Evolutionary conservation across 2,888 invertebrate genomes (phyloP), one percentile per base, ranked within the genome.

Genomic region (Agrenia bidenticulata): DNA sequence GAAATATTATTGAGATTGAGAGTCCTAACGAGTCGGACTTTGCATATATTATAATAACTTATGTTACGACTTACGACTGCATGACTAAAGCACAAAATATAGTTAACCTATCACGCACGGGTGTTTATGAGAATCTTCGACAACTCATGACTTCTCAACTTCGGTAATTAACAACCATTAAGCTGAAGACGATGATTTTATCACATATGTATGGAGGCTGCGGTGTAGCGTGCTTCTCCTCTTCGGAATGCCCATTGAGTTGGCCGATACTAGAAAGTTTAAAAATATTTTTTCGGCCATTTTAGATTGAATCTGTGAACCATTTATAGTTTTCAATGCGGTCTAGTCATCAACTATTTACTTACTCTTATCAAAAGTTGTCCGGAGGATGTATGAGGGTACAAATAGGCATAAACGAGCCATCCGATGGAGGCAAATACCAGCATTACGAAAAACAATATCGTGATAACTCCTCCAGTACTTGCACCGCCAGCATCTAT

Each of bases 381-480:
- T 69, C 99, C 99, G 76, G 95, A 94, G 58, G 91, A 86, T 5
- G 94, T 92, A 79, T 95, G 95, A 1, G 98, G 98, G 83, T 96
- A 93, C 79, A 91, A 88, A 83, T 97, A 99, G 2, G 97, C 98
- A 80, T 98, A 98, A 19, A 89, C 81, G 19, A 89, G 81, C 97
- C 97, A 98, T 9, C 87, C 85, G 26, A 84, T 85, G n/a, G 88
- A 77, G 32, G 85, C 85, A 61, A 85, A 82, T 11, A 91, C 80
- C 53, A 92, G 80, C 0, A 87, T 84, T 61, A 92, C 80, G 26
- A 89, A 81, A 54, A 92, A 82, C 75, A 92, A 81, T 21, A 90
- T 86, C 4, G 87, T 87, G 55, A 91, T 83, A 56, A 85, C 82
- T 45, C 85, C 84, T 7, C 85, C 84, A 9, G 85, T 82, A 27